A percentile compares a stretch with the other conserved stretches of the same genome.
phyloP scores from a whole-genome alignment of 2,888 invertebrate species.

The Spatulosminthurus flaviceps region DNA sequence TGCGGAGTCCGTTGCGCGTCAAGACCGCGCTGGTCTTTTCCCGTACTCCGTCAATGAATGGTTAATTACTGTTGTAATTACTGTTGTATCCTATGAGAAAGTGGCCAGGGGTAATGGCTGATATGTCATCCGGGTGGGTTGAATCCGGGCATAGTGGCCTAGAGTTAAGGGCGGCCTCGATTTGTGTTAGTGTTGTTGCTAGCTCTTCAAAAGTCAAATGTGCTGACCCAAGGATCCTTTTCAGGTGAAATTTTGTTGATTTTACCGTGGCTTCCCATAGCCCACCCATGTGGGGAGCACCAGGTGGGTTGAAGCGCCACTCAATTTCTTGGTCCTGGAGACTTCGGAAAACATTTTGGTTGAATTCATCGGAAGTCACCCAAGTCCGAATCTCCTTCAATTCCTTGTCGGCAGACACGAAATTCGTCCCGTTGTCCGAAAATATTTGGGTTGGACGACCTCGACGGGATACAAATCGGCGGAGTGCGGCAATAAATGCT shows the following conservation, averaged over 20 bases:
- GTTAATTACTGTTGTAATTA: too few relatives aligned
- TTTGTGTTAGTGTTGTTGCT: conserved; percentile 16
- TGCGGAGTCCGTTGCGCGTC: too few relatives aligned
- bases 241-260: conserved; percentile 23
- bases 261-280: conserved; percentile 44
- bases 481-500: conserved; percentile 53
- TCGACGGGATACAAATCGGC: conserved; percentile 46
- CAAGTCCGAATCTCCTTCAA: background rate
- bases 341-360: background rate
- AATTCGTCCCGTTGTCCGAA: conserved; percentile 34
- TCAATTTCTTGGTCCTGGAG: conserved; percentile 19
- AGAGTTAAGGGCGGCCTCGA: conserved; percentile 40
- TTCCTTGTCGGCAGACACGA: conserved; percentile 22
- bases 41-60: too few relatives aligned
- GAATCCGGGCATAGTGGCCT: conserved; percentile 44
- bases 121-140: conserved; percentile 59
- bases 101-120: conserved; percentile 61
- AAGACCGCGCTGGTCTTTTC: too few relatives aligned
- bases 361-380: background rate
- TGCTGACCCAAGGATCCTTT: background rate
- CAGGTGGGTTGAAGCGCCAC: conserved; percentile 24
- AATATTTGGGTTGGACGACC: conserved; percentile 26
- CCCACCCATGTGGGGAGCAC: conserved; percentile 34
- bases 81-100: conserved; percentile 54
- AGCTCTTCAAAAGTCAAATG: conserved; percentile 33